Conservation (phyloP, 2,797 vertebrate genomes). For the Carapus acus region DNA sequence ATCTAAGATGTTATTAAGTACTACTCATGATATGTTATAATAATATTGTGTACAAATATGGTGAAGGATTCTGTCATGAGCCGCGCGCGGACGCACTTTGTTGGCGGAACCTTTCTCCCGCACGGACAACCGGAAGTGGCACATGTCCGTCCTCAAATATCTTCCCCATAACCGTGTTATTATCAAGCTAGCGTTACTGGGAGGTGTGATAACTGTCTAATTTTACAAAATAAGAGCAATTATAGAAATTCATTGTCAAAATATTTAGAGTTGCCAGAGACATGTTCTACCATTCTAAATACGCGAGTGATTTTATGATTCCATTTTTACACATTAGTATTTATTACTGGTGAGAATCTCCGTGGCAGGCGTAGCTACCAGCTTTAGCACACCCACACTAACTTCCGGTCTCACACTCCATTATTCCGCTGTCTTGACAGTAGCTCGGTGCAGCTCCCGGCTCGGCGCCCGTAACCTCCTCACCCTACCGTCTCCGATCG, state of each 20-base stretch:
- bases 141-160: conserved; percentile 52
- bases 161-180: conserved; percentile 35
- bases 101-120: conserved; percentile 5
- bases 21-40: too few species aligned
- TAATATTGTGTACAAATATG: too few species aligned
- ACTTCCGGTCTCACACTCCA: conserved; percentile 34
- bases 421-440: background rate
- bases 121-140: conserved; percentile 43
- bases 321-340: background rate
- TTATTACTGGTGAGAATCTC: background rate
- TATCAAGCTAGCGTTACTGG: background rate
- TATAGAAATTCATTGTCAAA: too few species aligned
- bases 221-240: conserved; percentile 32
- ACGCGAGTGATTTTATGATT: too few species aligned
- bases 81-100: too few species aligned
- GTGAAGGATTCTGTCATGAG: too few species aligned
- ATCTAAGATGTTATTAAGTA: too few species aligned
- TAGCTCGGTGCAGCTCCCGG: conserved; percentile 17
- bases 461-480: background rate
- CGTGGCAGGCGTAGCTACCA: too few species aligned
- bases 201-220: background rate
- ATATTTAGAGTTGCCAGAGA: too few species aligned
- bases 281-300: too few species aligned
- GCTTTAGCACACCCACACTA: background rate
- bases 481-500: background rate